phyloP scores from a whole-genome alignment of 2,888 invertebrate genomes.

The Ryuthela nishihirai region DNA sequence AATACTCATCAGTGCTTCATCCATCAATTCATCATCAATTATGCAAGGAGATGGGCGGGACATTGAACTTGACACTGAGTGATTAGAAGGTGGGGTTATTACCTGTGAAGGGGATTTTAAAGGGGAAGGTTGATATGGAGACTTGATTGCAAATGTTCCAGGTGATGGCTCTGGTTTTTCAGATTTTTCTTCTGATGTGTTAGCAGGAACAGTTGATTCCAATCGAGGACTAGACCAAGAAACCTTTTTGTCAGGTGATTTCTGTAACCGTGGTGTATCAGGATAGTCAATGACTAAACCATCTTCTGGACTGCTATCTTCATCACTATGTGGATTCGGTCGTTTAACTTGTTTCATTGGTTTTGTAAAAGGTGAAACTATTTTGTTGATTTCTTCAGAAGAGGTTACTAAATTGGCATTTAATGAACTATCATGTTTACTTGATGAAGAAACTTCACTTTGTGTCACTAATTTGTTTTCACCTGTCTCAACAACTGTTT shows the following conservation, averaged over 20 bases:
- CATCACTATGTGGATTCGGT: constrained; percentile 19
- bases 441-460: constrained; percentile 27
- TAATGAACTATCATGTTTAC: constrained; percentile 10
- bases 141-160: constrained; percentile 49
- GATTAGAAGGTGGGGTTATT: constrained; percentile 62
- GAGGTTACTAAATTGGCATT: constrained; percentile 20
- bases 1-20: constrained; percentile 75
- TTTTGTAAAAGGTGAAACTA: constrained; percentile 10
- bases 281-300: constrained; percentile 51
- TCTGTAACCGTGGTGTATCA: constrained; percentile 37
- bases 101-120: constrained; percentile 46
- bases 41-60: constrained; percentile 64
- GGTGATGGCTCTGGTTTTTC: constrained; percentile 35
- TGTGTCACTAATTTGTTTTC: neutral
- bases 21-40: constrained; percentile 86
- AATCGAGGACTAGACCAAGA: constrained; percentile 32
- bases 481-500: neutral
- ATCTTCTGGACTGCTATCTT: constrained; percentile 50
- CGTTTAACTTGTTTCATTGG: constrained; percentile 20
- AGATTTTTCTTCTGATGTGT: constrained; percentile 19
- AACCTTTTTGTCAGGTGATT: constrained; percentile 22
- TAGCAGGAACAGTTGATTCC: constrained; percentile 19
- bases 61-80: constrained; percentile 48
- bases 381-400: constrained; percentile 22
- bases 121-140: constrained; percentile 40